Evolutionary conservation across 2,113 vertebrate species (phyloP).

Genomic region (Pachyramphus minor): DNA sequence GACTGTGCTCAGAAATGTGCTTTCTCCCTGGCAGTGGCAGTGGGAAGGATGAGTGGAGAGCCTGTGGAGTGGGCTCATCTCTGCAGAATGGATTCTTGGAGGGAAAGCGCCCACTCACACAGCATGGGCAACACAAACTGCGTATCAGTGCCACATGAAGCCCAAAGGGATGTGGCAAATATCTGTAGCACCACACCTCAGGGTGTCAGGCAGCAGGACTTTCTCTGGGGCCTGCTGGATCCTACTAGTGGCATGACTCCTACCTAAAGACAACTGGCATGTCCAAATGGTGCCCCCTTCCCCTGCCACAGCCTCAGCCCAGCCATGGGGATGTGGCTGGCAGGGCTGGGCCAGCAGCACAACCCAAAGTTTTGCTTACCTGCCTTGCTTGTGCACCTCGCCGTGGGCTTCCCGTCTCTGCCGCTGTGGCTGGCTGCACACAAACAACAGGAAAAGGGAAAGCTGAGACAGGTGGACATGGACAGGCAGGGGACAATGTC

Average conservation of each 20-base stretch:
- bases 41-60: not conserved
- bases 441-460: not conserved
- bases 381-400: slow-evolving; percentile 79
- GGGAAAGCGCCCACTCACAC: not conserved
- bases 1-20: not conserved
- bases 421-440: slow-evolving; percentile 57
- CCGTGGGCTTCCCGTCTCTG: slow-evolving; percentile 74
- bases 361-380: slow-evolving; percentile 41
- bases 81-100: not conserved
- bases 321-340: rapidly evolving
- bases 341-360: not conserved
- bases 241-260: rapidly evolving
- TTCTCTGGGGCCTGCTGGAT: too few species aligned
- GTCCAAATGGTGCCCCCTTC: rapidly evolving
- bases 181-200: not conserved
- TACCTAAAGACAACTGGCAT: rapidly evolving
- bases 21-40: not conserved
- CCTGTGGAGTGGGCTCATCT: rapidly evolving
- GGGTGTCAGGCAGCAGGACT: rapidly evolving
- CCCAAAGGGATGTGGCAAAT: not conserved
- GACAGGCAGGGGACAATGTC: rapidly evolving
- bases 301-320: not conserved
- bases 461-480: not conserved
- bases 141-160: rapidly evolving
- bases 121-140: rapidly evolving